Conservation (phyloP, 2,113 vertebrate genomes). For the Theropithecus gelada region DNA sequence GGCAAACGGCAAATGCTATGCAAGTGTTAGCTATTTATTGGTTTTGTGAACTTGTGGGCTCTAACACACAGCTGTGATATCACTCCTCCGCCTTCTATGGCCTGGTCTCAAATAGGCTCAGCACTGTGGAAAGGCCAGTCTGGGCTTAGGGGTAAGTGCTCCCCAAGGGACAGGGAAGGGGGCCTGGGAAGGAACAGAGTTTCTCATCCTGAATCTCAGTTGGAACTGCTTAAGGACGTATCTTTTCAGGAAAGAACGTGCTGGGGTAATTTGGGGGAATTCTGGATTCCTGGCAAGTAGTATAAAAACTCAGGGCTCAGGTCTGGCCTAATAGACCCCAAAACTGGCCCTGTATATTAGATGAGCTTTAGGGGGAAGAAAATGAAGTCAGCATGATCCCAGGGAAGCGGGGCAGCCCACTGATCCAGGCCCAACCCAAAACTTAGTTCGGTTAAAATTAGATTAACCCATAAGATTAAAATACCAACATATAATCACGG, state of each 20-base stretch:
- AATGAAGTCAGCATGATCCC: conserved; percentile 50
- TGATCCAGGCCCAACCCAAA: conserved; percentile 26
- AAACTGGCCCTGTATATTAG: background rate
- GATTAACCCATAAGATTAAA: conserved; percentile 77
- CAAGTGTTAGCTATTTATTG: conserved; percentile 10
- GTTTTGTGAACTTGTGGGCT: conserved; percentile 31
- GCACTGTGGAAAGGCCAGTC: background rate
- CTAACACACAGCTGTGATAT: background rate
- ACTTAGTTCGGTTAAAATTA: conserved; percentile 78
- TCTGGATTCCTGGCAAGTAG: conserved; percentile 23
- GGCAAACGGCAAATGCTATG: background rate
- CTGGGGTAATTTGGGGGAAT: background rate
- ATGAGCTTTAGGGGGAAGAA: background rate
- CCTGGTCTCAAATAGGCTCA: background rate
- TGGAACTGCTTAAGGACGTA: background rate
- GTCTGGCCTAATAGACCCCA: background rate
- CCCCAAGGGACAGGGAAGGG: background rate
- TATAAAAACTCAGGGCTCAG: conserved; percentile 13
- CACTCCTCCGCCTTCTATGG: background rate
- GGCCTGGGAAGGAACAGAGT: background rate
- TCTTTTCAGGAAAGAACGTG: conserved; percentile 16
- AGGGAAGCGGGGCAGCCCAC: conserved; percentile 26
- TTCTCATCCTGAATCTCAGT: background rate
- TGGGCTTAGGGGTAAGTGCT: background rate
- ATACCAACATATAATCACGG: conserved; percentile 75